Conservation (phyloP, 2,113 vertebrate species). For the Ibidorhyncha struthersii region DNA sequence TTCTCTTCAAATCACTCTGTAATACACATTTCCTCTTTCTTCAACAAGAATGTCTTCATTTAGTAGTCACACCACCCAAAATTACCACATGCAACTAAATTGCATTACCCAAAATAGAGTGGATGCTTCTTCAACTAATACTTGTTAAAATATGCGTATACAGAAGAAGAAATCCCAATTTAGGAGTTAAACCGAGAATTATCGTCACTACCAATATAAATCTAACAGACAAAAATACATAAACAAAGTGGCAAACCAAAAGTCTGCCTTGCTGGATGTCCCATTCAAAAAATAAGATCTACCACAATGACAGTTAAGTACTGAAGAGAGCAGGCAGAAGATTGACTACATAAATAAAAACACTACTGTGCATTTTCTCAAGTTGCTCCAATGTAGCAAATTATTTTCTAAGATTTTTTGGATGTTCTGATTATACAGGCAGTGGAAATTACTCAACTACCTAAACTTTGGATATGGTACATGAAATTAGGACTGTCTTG, state of each 20-base stretch:
- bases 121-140: background rate
- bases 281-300: background rate
- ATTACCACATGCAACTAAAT: background rate
- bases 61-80: background rate
- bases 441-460: background rate
- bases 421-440: background rate
- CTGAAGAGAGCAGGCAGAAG: background rate
- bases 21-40: background rate
- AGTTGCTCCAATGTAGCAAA: background rate
- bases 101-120: conserved; percentile 15
- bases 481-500: background rate
- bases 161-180: conserved; percentile 4
- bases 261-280: background rate
- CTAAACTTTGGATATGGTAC: background rate
- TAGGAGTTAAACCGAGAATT: background rate
- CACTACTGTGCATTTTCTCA: background rate
- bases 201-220: background rate
- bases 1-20: background rate
- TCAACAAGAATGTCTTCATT: background rate
- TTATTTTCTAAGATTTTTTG: background rate
- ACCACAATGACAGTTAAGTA: background rate
- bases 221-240: background rate
- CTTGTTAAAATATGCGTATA: background rate
- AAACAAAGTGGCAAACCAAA: background rate
- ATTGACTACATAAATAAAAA: background rate